A percentile compares a stretch with the other conserved stretches of the same genome.
Conservation (phyloP, 2,888 invertebrate genomes). For the Tenthredo notha region DNA sequence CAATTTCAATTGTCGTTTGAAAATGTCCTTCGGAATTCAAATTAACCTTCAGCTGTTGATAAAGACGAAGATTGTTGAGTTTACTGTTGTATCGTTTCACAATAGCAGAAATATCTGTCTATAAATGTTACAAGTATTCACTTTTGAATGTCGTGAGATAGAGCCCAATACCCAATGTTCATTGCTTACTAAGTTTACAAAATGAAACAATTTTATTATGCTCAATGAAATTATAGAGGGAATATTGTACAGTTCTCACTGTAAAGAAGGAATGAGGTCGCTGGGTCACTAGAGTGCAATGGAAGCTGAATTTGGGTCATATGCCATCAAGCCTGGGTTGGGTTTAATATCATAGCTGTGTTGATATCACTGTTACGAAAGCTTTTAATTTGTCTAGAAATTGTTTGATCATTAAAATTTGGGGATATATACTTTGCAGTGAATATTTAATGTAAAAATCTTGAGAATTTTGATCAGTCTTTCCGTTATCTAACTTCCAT, state of each 20-base stretch:
- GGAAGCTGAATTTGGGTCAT: constrained; percentile 36
- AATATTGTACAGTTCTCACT: neutral
- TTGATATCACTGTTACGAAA: neutral
- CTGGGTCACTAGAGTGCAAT: constrained; percentile 33
- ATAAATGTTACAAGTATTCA: neutral
- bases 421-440: neutral
- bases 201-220: neutral
- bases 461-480: neutral
- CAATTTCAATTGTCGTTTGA: neutral
- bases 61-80: neutral
- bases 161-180: neutral
- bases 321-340: neutral
- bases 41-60: neutral
- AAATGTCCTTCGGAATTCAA: neutral
- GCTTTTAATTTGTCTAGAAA: neutral
- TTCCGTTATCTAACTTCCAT: constrained; percentile 12
- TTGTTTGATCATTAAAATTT: neutral
- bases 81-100: neutral
- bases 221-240: neutral
- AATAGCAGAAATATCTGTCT: neutral
- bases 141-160: neutral
- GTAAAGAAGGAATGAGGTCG: constrained; percentile 22
- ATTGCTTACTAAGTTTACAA: neutral
- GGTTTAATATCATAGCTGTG: neutral
- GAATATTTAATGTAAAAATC: neutral